Percentiles rank a stretch among this genome's conserved stretches.
phyloP scores from a whole-genome alignment of 2,113 vertebrate species.

The Lutjanus erythropterus region DNA sequence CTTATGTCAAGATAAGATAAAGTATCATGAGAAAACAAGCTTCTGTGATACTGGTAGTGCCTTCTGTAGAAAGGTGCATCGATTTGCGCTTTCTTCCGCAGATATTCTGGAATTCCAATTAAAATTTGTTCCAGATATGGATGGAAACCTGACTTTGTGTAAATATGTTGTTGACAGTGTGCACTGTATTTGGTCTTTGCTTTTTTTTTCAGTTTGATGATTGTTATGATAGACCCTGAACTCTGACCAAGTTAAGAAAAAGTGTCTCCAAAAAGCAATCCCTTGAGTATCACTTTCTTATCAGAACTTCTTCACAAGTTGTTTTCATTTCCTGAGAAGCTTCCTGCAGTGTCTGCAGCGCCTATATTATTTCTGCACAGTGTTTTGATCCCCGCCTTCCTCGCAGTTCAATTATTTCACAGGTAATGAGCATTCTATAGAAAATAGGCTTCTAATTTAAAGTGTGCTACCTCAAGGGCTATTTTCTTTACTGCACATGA shows the following conservation, averaged over 20 bases:
- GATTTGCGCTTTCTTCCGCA: neutral
- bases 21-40: too few species aligned
- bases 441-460: constrained; percentile 44
- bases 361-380: neutral
- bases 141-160: neutral
- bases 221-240: too few species aligned
- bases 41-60: too few species aligned
- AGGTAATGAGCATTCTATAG: constrained; percentile 41
- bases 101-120: neutral
- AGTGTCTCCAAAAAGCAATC: neutral
- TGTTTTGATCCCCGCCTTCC: constrained; percentile 20
- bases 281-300: neutral
- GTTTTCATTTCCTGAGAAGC: constrained; percentile 7
- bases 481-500: constrained; percentile 43
- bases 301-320: constrained; percentile 9
- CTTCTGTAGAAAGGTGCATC: neutral
- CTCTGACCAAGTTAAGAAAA: neutral
- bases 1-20: too few species aligned
- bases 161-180: too few species aligned
- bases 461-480: constrained; percentile 20
- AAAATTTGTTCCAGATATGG: neutral
- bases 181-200: too few species aligned
- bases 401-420: constrained; percentile 50
- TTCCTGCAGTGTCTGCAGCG: constrained; percentile 1
- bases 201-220: too few species aligned